These are phyloP conservation scores for Campaea margaritaria DNA, from an alignment of 2,888 invertebrate genomes.

Conservation along the genomic window DNA sequence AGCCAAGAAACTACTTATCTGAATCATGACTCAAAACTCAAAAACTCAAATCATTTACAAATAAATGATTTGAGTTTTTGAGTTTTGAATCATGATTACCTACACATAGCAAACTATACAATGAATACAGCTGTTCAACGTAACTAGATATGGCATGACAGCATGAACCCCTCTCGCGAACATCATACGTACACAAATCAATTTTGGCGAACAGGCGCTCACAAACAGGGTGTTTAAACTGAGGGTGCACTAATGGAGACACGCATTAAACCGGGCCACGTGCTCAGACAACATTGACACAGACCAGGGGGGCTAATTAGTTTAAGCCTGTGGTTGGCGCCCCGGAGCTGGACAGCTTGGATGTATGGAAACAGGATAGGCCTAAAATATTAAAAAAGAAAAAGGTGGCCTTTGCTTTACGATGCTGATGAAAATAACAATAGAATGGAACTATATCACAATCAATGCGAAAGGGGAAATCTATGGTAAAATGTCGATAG, in stretches of 20 bases:
- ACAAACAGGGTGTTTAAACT: constrained; percentile 76
- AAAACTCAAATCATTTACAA: too few species aligned
- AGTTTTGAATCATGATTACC: too few species aligned
- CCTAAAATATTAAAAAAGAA: too few species aligned
- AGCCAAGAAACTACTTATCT: too few species aligned
- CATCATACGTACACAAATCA: constrained; percentile 76
- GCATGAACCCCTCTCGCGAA: constrained; percentile 46
- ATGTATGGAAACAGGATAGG: constrained; percentile 13
- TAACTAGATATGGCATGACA: constrained; percentile 23
- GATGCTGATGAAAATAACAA: too few species aligned
- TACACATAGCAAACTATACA: constrained; percentile 8
- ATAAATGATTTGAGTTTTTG: too few species aligned
- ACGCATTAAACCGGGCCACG: constrained; percentile 81
- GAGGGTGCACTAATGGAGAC: constrained; percentile 82
- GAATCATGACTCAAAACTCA: too few species aligned
- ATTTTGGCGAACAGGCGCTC: constrained; percentile 79
- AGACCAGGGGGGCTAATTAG: constrained; percentile 82
- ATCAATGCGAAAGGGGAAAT: too few species aligned
- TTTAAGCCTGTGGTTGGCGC: constrained; percentile 75
- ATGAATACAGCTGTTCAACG: constrained; percentile 10
- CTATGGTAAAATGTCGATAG: neutral
- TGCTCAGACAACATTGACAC: constrained; percentile 80
- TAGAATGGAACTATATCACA: neutral
- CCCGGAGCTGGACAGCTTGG: constrained; percentile 48
- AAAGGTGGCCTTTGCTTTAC: too few species aligned